Percentiles rank a stretch among this genome's conserved stretches.
phyloP scores from a whole-genome alignment of 2,113 vertebrate genomes.

The Chloroceryle aenea region DNA sequence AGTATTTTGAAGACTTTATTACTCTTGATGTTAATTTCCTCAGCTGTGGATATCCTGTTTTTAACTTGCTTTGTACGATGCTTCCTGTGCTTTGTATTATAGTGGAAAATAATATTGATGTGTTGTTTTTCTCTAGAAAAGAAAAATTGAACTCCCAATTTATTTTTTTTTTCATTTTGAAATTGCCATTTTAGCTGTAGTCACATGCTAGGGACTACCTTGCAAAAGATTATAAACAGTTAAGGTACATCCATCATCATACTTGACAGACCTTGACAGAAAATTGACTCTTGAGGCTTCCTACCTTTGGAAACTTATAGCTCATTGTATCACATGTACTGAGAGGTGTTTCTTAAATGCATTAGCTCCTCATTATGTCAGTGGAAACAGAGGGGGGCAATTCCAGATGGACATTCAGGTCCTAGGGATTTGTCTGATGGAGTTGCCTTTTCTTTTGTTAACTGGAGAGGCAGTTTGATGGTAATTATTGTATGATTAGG shows the following conservation, averaged over 20 bases:
- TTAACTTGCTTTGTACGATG: neutral
- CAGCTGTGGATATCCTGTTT: neutral
- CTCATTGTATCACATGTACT: fast-evolving
- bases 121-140: neutral
- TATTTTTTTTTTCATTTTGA: neutral
- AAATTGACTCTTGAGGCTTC: neutral
- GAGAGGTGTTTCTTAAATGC: neutral
- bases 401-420: neutral
- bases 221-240: neutral
- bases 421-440: neutral
- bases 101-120: neutral
- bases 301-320: fast-evolving
- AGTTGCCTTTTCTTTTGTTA: neutral
- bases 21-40: neutral
- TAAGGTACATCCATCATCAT: neutral
- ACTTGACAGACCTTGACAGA: neutral
- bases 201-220: neutral
- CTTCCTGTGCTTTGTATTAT: neutral
- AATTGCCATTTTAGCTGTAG: neutral
- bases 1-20: neutral
- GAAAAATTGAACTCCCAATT: neutral
- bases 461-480: neutral
- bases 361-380: neutral
- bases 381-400: neutral
- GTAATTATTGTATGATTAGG: neutral